Evolutionary conservation across 2,888 invertebrate genomes (phyloP), one percentile per base, ranked within the genome.

Genomic region (Atrina japonica): DNA sequence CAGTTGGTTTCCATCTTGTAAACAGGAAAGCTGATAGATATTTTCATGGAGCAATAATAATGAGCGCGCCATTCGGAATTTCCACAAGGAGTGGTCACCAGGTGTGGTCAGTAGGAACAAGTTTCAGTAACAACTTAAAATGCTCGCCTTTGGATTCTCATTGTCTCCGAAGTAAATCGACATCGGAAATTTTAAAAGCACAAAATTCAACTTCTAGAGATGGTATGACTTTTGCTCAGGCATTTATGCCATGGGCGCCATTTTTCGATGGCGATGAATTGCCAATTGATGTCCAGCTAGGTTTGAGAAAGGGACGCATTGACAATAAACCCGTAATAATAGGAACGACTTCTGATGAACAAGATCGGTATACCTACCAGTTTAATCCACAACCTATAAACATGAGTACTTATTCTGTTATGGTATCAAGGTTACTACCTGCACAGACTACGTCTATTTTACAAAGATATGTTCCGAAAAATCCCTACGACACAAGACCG

Each of bases 191-290:
- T 16, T 59, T 79, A 5, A n/a, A 55, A 6, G 83, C 83, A 11
- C 80, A 82, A 66, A 49, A 21, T 0, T 59, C 67, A 7, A 66
- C 72, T 2, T 59, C 65, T 27, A 50, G 70, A 0, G 53, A 72
- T 3, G 58, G 75, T 16, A 76, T 73, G 11, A 35, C 74, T 40
- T 61, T 83, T 16, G 66, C 77, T 25, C 69, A 70, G 25, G n/a
- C n/a, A n/a, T 83, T 84, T 66, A 66, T 81, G 49, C 77, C 79
- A 11, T 84, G 81, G 82, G 70, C 77, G 0, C 84, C 84, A 11
- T 70, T 75, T 45, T 66, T 82, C 45, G 84, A 84, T 55, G 73
- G 76, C 0, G 58, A 71, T 16, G 50, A 76, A 21, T 71, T 83
- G 14, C 63, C 68, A 27, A 49, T 68, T 3, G 73, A 73, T 35